Evolutionary conservation across 1,140 invertebrate genomes (phyloP).

Genomic region (Pollicipes pollicipes): DNA sequence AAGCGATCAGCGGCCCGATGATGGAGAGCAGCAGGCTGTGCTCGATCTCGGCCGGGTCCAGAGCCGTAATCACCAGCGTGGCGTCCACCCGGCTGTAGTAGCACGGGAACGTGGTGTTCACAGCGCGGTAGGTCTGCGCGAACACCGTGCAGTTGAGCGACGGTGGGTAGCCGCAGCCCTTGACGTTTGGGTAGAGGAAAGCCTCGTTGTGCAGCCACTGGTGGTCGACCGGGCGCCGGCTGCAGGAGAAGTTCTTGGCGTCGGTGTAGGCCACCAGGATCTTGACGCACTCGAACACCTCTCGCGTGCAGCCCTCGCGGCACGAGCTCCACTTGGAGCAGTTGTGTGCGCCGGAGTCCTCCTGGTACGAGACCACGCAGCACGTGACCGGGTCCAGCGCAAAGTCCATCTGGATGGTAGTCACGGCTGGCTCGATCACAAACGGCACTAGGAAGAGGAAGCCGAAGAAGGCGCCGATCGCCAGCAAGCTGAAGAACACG

Average conservation of each 20-base stretch:
- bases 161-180: slow-evolving; percentile 73
- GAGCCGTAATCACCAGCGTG: slow-evolving; percentile 59
- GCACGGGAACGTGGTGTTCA: slow-evolving; percentile 54
- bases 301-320: slow-evolving; percentile 61
- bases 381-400: slow-evolving; percentile 64
- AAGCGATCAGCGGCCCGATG: slow-evolving; percentile 12
- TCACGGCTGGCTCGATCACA: slow-evolving; percentile 71
- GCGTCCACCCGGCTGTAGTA: slow-evolving; percentile 72
- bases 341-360: slow-evolving; percentile 59
- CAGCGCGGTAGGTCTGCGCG: slow-evolving; percentile 46
- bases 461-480: slow-evolving; percentile 65
- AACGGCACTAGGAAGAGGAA: slow-evolving; percentile 79
- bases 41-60: slow-evolving; percentile 39
- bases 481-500: slow-evolving; percentile 46
- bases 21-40: slow-evolving; percentile 12
- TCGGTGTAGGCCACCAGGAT: slow-evolving; percentile 54
- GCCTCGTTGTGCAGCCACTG: slow-evolving; percentile 39
- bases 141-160: slow-evolving; percentile 71
- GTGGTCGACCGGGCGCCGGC: slow-evolving; percentile 6
- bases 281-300: slow-evolving; percentile 40
- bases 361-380: slow-evolving; percentile 52
- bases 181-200: slow-evolving; percentile 67
- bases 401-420: slow-evolving; percentile 67
- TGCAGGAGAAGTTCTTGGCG: slow-evolving; percentile 13
- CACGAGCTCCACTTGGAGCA: slow-evolving; percentile 68